Conservation (phyloP, 2,888 invertebrate genomes). For the Ennomos quercinarius region DNA sequence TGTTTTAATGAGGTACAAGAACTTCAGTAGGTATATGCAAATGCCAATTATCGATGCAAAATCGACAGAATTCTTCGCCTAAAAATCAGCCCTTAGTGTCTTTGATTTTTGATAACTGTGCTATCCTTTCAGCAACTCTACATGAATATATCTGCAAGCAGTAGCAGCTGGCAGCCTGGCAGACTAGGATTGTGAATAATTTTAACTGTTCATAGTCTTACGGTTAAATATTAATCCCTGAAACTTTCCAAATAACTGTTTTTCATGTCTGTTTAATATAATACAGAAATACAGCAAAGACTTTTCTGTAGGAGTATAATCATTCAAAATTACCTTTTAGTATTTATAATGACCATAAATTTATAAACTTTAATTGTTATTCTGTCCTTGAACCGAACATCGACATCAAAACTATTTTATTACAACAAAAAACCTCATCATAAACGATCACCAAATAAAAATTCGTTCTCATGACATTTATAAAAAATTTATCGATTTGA, state of each 20-base stretch:
- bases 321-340: slow-evolving; percentile 9
- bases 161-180: too few relatives aligned
- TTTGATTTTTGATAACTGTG: too few relatives aligned
- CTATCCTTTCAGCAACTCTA: too few relatives aligned
- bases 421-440: slow-evolving; percentile 40
- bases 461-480: slow-evolving; percentile 43
- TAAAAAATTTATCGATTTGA: slow-evolving; percentile 40
- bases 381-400: slow-evolving; percentile 56
- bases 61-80: not conserved
- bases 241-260: too few relatives aligned
- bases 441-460: slow-evolving; percentile 42
- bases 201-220: too few relatives aligned
- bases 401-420: slow-evolving; percentile 51
- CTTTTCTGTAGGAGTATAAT: not conserved
- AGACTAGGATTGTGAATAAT: too few relatives aligned
- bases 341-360: slow-evolving; percentile 34
- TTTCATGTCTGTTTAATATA: too few relatives aligned
- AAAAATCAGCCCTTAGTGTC: too few relatives aligned
- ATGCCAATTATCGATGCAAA: not conserved
- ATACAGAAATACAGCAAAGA: not conserved
- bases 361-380: slow-evolving; percentile 39
- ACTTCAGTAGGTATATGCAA: slow-evolving; percentile 18
- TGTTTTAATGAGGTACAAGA: slow-evolving; percentile 43
- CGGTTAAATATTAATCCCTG: too few relatives aligned
- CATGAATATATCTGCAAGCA: too few relatives aligned